phyloP scores from a whole-genome alignment of 2,888 invertebrate genomes.

The Biston stratarius region DNA sequence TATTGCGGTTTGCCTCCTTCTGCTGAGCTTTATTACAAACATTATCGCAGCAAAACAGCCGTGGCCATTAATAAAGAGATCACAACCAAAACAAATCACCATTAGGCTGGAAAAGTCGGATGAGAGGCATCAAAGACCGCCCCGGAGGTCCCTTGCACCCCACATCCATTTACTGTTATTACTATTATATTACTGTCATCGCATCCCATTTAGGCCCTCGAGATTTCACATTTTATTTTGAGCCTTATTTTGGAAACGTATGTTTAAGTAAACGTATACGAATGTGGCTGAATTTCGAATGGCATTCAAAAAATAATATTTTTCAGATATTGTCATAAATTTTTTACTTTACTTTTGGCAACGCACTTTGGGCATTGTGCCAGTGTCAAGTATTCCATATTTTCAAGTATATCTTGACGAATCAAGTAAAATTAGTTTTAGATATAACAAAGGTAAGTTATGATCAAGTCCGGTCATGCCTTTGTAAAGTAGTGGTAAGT shows the following conservation, averaged over 20 bases:
- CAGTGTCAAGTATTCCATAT: too few species aligned
- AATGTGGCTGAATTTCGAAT: too few species aligned
- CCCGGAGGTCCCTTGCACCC: slow-evolving; percentile 51
- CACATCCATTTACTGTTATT: slow-evolving; percentile 67
- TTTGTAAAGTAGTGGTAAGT: too few species aligned
- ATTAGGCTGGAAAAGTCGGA: slow-evolving; percentile 44
- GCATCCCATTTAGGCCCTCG: slow-evolving; percentile 62
- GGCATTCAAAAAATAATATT: too few species aligned
- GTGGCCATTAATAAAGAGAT: slow-evolving; percentile 49
- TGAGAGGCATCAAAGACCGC: slow-evolving; percentile 43
- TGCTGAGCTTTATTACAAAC: slow-evolving; percentile 46
- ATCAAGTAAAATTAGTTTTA: too few species aligned
- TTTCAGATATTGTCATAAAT: too few species aligned
- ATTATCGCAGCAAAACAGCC: slow-evolving; percentile 51
- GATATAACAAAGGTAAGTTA: too few species aligned
- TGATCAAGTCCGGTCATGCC: too few species aligned
- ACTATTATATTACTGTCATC: slow-evolving; percentile 63
- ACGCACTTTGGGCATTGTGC: too few species aligned
- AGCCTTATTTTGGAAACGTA: neutral
- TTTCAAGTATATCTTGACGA: too few species aligned
- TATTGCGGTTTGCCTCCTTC: slow-evolving; percentile 45
- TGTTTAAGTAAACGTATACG: too few species aligned
- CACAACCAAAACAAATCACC: slow-evolving; percentile 52
- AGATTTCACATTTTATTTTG: slow-evolving; percentile 48
- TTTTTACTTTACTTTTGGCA: too few species aligned